Percentiles rank a stretch among this genome's conserved stretches.
phyloP scores from a whole-genome alignment of 2,888 invertebrate genomes.

The Andrena chrysosceles region DNA sequence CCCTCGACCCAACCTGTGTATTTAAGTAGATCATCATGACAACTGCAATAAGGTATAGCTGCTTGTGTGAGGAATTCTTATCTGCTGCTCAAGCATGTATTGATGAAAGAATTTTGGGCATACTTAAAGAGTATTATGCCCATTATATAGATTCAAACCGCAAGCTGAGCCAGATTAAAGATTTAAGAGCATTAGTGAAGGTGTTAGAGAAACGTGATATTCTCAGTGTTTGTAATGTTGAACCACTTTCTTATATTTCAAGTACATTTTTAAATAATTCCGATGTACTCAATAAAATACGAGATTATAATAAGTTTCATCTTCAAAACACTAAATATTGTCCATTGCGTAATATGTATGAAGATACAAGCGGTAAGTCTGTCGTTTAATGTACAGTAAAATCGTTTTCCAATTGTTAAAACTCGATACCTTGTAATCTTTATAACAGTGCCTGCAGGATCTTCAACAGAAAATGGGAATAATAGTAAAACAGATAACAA shows the following conservation, averaged over 20 bases:
- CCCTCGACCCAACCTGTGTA: not conserved
- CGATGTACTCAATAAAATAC: slow-evolving; percentile 58
- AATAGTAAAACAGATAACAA: not conserved
- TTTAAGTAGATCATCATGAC: not conserved
- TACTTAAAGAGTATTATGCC: slow-evolving; percentile 71
- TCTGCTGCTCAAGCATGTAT: slow-evolving; percentile 19
- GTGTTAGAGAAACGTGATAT: slow-evolving; percentile 76
- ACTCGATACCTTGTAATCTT: not conserved
- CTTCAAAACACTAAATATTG: slow-evolving; percentile 15
- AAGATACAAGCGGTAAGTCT: slow-evolving; percentile 66
- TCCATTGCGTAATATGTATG: slow-evolving; percentile 64
- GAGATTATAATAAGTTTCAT: slow-evolving; percentile 67
- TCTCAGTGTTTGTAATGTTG: slow-evolving; percentile 70
- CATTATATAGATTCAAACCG: slow-evolving; percentile 73
- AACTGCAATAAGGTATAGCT: slow-evolving; percentile 18
- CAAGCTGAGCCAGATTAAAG: slow-evolving; percentile 68
- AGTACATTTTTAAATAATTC: slow-evolving; percentile 61
- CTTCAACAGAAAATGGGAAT: not conserved
- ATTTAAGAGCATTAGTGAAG: slow-evolving; percentile 71
- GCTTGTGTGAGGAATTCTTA: slow-evolving; percentile 50
- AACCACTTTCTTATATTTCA: slow-evolving; percentile 71
- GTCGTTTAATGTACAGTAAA: not conserved
- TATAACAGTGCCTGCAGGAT: not conserved
- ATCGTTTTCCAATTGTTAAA: not conserved
- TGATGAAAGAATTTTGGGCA: slow-evolving; percentile 11